Conservation (phyloP, 2,113 vertebrate species). For the Marmota monax region DNA sequence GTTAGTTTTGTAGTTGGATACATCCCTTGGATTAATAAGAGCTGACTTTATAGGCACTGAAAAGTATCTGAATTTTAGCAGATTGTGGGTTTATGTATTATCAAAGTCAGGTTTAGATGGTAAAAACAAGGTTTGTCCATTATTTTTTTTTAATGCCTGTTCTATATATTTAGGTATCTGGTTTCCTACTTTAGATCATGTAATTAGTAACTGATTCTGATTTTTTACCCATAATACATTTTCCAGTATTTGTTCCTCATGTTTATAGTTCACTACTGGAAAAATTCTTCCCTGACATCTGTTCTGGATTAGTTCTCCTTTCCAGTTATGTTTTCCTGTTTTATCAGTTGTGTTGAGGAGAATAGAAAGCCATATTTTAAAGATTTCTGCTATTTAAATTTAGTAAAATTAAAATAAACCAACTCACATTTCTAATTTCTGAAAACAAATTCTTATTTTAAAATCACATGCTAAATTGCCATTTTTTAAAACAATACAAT, state of each 20-base stretch:
- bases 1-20: slow-evolving; percentile 34
- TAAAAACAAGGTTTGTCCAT: slow-evolving; percentile 54
- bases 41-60: background rate
- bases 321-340: slow-evolving; percentile 74
- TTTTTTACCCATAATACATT: slow-evolving; percentile 78
- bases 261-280: slow-evolving; percentile 79
- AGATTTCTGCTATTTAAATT: slow-evolving; percentile 55
- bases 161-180: slow-evolving; percentile 76
- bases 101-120: slow-evolving; percentile 43
- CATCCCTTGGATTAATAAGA: slow-evolving; percentile 53
- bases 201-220: slow-evolving; percentile 79
- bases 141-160: slow-evolving; percentile 68
- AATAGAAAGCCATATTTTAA: slow-evolving; percentile 74
- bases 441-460: slow-evolving; percentile 65
- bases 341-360: slow-evolving; percentile 78
- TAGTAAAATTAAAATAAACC: slow-evolving; percentile 60
- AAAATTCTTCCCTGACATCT: slow-evolving; percentile 80
- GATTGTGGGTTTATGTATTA: slow-evolving; percentile 49
- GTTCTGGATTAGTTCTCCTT: slow-evolving; percentile 81
- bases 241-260: slow-evolving; percentile 74
- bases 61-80: slow-evolving; percentile 62
- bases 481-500: background rate
- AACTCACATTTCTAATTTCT: slow-evolving; percentile 55
- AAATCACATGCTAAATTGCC: slow-evolving; percentile 9
- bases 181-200: slow-evolving; percentile 79